phyloP scores from a whole-genome alignment of 2,797 vertebrate genomes.

The Holocentrus rufus region DNA sequence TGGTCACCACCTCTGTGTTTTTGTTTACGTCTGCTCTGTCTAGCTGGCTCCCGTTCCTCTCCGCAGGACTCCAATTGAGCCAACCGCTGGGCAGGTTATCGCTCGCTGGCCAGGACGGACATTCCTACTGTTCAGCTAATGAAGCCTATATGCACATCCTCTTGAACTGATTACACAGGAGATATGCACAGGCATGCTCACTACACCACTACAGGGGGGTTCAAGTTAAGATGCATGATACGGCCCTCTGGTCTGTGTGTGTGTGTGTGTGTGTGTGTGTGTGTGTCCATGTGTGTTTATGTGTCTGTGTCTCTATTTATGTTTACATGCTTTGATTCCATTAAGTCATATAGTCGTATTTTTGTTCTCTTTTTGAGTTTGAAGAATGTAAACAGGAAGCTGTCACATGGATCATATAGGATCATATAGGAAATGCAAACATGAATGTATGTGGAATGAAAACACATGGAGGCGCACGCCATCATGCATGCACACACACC shows the following conservation, averaged over 20 bases:
- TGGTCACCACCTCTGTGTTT: slow-evolving; percentile 55
- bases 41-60: slow-evolving; percentile 37
- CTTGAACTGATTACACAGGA: slow-evolving; percentile 58
- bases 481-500: background rate
- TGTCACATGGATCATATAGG: slow-evolving; percentile 37
- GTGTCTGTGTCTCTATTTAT: background rate
- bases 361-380: slow-evolving; percentile 20
- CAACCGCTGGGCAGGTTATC: slow-evolving; percentile 36
- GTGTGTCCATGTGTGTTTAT: background rate
- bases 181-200: slow-evolving; percentile 59
- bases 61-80: slow-evolving; percentile 61
- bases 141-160: slow-evolving; percentile 54
- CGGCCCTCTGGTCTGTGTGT: slow-evolving; percentile 19
- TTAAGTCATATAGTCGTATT: background rate
- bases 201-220: slow-evolving; percentile 22
- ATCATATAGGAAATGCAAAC: slow-evolving; percentile 21
- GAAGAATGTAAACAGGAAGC: slow-evolving; percentile 57
- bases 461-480: slow-evolving; percentile 9
- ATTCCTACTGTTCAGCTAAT: slow-evolving; percentile 68
- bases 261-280: background rate
- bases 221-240: slow-evolving; percentile 50
- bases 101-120: slow-evolving; percentile 43
- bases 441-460: background rate
- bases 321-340: background rate
- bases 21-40: slow-evolving; percentile 63